A percentile compares a stretch with the other conserved stretches of the same genome.
Conservation (phyloP, 2,113 vertebrate genomes). For the Alethe castanea region DNA sequence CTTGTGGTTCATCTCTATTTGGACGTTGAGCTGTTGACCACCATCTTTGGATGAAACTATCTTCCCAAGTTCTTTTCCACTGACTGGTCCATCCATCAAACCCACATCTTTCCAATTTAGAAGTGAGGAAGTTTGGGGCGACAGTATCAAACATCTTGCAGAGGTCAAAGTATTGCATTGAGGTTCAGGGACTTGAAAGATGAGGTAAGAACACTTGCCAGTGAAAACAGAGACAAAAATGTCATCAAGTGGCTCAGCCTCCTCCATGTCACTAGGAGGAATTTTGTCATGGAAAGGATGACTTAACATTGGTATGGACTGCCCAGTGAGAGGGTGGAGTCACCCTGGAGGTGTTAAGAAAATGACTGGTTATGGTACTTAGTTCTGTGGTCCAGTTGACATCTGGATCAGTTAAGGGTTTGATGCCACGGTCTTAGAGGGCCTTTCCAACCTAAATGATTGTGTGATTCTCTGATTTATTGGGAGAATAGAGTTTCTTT, state of each 20-base stretch:
- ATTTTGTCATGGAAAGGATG: background rate
- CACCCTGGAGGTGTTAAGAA: background rate
- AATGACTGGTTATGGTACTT: background rate
- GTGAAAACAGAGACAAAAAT: background rate
- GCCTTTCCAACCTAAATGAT: background rate
- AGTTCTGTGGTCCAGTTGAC: background rate
- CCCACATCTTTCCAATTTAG: background rate
- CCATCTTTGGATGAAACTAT: background rate
- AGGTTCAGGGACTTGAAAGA: background rate
- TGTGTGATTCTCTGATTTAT: background rate
- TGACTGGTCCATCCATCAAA: background rate
- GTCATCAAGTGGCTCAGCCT: background rate
- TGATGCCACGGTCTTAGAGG: background rate
- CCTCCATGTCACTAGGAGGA: background rate
- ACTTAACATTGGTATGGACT: background rate
- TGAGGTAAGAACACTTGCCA: background rate
- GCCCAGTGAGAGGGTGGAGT: background rate
- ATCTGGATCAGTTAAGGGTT: background rate
- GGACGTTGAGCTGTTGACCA: background rate
- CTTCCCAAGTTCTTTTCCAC: background rate
- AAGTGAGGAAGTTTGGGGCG: fast-evolving
- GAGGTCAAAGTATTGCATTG: background rate
- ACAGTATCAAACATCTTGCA: background rate
- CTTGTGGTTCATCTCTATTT: background rate
- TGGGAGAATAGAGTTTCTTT: background rate